Evolutionary conservation across 1,140 invertebrate species (phyloP).

Genomic region (Parapsyche elsis): DNA sequence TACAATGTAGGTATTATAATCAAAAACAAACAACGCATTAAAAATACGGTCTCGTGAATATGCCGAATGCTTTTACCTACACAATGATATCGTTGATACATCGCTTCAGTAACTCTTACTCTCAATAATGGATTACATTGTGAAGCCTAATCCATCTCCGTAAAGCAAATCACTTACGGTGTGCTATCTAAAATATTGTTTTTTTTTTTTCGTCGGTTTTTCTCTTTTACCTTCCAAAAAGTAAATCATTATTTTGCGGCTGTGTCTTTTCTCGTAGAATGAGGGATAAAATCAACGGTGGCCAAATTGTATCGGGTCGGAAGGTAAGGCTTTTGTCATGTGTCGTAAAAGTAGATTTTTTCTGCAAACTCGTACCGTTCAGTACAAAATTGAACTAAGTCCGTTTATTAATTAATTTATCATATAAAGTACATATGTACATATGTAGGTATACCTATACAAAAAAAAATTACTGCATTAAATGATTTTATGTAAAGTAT

Average conservation of each 20-base stretch:
- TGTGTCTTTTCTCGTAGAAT: constrained; percentile 3
- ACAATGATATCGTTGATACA: constrained; percentile 1
- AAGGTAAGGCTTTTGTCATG: constrained; percentile 25
- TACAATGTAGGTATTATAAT: background rate
- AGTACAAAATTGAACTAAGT: too few species aligned
- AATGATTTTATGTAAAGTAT: too few species aligned
- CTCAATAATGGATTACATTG: constrained; percentile 37
- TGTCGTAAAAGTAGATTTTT: background rate
- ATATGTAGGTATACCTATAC: too few species aligned
- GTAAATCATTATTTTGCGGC: constrained; percentile 32
- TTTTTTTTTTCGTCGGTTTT: background rate
- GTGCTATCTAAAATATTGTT: constrained; percentile 35
- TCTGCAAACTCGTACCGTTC: background rate
- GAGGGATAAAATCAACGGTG: background rate
- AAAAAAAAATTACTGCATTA: too few species aligned
- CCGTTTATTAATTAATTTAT: too few species aligned
- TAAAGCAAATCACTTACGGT: constrained; percentile 34
- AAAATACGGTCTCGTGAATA: background rate
- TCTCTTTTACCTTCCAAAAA: constrained; percentile 18
- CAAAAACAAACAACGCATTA: too few species aligned
- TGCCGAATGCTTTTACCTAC: background rate
- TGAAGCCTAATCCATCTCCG: constrained; percentile 30
- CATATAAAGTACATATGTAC: too few species aligned
- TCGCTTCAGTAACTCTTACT: constrained; percentile 36
- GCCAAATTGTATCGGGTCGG: constrained; percentile 19